Evolutionary conservation across 1,140 invertebrate species (phyloP), one percentile per base, ranked within the genome.

Genomic region (Tetragonula clypearis): DNA sequence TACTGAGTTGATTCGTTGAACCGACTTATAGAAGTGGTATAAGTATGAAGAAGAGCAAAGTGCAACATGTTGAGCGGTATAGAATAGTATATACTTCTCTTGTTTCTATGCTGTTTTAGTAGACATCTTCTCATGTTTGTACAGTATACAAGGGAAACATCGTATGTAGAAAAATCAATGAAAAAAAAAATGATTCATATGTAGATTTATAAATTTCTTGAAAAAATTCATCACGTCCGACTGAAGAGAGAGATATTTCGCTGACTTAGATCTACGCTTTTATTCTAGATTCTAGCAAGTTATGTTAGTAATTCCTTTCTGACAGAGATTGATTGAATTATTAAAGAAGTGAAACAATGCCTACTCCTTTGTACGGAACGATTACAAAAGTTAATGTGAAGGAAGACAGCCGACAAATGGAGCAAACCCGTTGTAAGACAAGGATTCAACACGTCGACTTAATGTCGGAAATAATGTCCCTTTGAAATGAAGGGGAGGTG

Each of bases 371-470:
- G 21, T 9, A 49, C 8, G 41, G 23, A 17, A 49, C 41, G 17
- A 49, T 49, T 49, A n/a, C 21, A 14, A 30, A 30, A 56, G 49
- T 12, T 26, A 11, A 15, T 15, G 8, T 9, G 53, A 17, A 12
- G 11, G 41, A 11, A 23, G 5, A 17, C 19, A 9, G n/a, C 17
- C 21, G 60, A 41, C 23, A 62, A 65, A 78, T 41, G 41, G 23
- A 66, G 41, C 17, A n/a, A 21, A 53, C 49, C 23, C 41, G 55
- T 72, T 49, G 23, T 12, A 3, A 12, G 49, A 49, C 15, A 23
- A 49, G 30, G 69, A 30, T 62, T 62, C 68, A 35, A 73, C 56
- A 26, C 79, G 79, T 60, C 79, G 55, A 74, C 17, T n/a, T 56
- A 26, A 62, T 23, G 56, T 41, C 56, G 19, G 26, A 41, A 19